Percentiles rank a stretch among this genome's conserved stretches.
Conservation (phyloP, 2,113 vertebrate genomes). For the Colius striatus region DNA sequence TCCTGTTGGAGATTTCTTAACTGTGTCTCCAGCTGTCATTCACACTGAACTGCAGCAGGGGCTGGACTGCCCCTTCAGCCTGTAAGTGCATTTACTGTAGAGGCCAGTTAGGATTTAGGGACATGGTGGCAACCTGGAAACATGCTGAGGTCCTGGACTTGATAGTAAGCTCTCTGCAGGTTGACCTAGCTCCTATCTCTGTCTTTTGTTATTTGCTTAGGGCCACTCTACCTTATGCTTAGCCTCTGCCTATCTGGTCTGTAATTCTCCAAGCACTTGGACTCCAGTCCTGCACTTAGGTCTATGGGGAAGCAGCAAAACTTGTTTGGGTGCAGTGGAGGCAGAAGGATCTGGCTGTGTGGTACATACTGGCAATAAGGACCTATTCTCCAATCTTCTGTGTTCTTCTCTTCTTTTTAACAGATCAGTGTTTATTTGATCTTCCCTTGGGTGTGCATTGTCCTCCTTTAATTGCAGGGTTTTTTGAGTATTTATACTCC, state of each 20-base stretch:
- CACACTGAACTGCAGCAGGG: background rate
- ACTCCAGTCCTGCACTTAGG: background rate
- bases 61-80: background rate
- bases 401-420: constrained; percentile 18
- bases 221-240: background rate
- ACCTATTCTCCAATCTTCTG: background rate
- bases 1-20: background rate
- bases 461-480: constrained; percentile 39
- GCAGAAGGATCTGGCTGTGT: background rate
- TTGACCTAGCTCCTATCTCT: background rate
- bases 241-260: background rate
- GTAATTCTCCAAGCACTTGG: background rate
- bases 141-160: background rate
- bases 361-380: background rate
- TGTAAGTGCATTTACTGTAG: background rate
- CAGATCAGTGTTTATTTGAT: constrained; percentile 53
- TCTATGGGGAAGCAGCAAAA: background rate
- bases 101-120: background rate
- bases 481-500: constrained; percentile 17
- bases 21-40: background rate
- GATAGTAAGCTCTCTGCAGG: background rate
- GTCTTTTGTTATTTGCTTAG: background rate
- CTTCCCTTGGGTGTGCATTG: constrained; percentile 49
- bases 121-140: background rate
- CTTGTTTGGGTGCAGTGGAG: background rate